Conservation (phyloP, 2,113 vertebrate genomes). For the Oceanites oceanicus region DNA sequence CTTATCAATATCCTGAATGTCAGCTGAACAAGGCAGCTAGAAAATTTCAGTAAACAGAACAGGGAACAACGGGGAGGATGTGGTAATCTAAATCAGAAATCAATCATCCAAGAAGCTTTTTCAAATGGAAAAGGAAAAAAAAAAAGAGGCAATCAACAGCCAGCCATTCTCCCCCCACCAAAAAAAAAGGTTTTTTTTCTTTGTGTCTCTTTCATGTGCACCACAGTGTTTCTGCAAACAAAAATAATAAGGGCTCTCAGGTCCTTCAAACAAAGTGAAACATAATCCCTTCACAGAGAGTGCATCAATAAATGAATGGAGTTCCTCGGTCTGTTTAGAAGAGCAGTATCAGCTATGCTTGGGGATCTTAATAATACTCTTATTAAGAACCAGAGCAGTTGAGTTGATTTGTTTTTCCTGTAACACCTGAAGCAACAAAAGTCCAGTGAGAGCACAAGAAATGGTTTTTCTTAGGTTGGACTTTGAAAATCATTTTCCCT, state of each 20-base stretch:
- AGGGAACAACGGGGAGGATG: slow-evolving; percentile 43
- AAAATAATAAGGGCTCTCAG: slow-evolving; percentile 70
- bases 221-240: slow-evolving; percentile 69
- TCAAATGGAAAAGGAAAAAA: slow-evolving; percentile 44
- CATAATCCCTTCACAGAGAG: slow-evolving; percentile 50
- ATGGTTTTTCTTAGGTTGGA: slow-evolving; percentile 36
- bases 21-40: neutral
- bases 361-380: slow-evolving; percentile 59
- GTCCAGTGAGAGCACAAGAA: slow-evolving; percentile 46
- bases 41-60: slow-evolving; percentile 43
- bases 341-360: slow-evolving; percentile 41
- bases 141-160: neutral
- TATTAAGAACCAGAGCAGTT: slow-evolving; percentile 48
- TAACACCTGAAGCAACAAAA: slow-evolving; percentile 71
- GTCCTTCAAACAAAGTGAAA: slow-evolving; percentile 72
- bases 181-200: neutral
- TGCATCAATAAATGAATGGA: slow-evolving; percentile 50
- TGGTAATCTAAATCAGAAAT: slow-evolving; percentile 57
- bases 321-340: neutral
- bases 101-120: slow-evolving; percentile 67
- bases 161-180: neutral
- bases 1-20: slow-evolving; percentile 33
- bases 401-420: slow-evolving; percentile 67
- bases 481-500: slow-evolving; percentile 69
- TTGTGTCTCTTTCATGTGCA: slow-evolving; percentile 58